A percentile compares a stretch with the other conserved stretches of the same genome.
Evolutionary conservation across 2,888 invertebrate genomes (phyloP).

Genomic region (Mythimna ferrago): DNA sequence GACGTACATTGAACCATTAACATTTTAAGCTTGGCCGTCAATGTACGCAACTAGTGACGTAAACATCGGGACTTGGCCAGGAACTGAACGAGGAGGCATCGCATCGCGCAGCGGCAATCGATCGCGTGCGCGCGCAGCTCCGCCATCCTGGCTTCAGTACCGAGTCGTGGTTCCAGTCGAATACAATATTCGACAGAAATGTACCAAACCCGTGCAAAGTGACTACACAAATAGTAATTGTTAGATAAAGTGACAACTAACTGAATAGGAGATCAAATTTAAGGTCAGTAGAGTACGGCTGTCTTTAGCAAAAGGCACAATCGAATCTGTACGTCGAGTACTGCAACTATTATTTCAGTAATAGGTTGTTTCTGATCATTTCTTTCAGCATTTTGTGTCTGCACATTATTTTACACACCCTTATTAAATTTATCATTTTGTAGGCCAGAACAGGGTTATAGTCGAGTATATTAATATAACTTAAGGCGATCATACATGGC

Average conservation of each 20-base stretch:
- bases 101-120: slow-evolving; percentile 87
- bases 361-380: slow-evolving; percentile 35
- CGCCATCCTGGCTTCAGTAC: slow-evolving; percentile 82
- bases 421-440: background rate
- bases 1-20: slow-evolving; percentile 75
- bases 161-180: slow-evolving; percentile 80
- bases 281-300: slow-evolving; percentile 73
- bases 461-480: slow-evolving; percentile 26
- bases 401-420: slow-evolving; percentile 3
- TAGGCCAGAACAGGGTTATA: background rate
- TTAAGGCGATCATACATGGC: slow-evolving; percentile 27
- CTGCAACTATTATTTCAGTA: slow-evolving; percentile 50
- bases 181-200: slow-evolving; percentile 87
- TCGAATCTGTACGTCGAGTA: slow-evolving; percentile 43
- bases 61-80: slow-evolving; percentile 84
- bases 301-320: slow-evolving; percentile 28
- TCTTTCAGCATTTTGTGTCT: slow-evolving; percentile 5
- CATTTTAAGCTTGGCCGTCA: slow-evolving; percentile 78
- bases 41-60: slow-evolving; percentile 89
- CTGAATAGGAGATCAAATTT: slow-evolving; percentile 63
- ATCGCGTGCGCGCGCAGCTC: slow-evolving; percentile 88
- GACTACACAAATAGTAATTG: slow-evolving; percentile 74
- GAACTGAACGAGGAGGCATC: slow-evolving; percentile 78
- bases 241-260: slow-evolving; percentile 64
- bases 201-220: slow-evolving; percentile 86